Base-by-base conservation (phyloP, 2,797 vertebrate species). In the Neoniphon sammara region DNA sequence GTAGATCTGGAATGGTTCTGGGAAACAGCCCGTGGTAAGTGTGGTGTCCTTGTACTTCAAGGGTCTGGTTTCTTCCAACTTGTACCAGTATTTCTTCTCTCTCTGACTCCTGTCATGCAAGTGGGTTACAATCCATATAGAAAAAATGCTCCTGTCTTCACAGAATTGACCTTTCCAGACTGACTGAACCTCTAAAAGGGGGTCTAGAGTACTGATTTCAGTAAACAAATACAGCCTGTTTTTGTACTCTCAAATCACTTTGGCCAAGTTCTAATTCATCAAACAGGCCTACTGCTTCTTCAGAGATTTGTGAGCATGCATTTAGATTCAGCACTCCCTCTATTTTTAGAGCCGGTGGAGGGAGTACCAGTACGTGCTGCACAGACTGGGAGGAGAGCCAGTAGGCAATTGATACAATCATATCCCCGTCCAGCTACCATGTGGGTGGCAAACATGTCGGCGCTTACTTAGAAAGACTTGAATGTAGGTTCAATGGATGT, bases 381-480 rank as follows among this genome's bases (percentile, higher is more conserved):
- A 52, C 49, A 70, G 67, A 80, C 83, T 49, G 81, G 88, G 85
- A 83, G 65, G 46, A 31, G 54, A 77, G 86, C 80, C 88, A 89
- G 75, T 61, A 56, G 63, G 71, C 71, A 74, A 73, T 36, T 85
- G 80, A 90, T 89, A 80, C 86, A 86, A 85, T 86, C 80, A 72
- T 70, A 71, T 75, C 77, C 75, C 72, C 70, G 70, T 80, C 87
- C 71, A 80, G 79, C 66, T 50, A 58, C 75, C 82, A 66, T 47
- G 76, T 78, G 82, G 85, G 87, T 78, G 81, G 84, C 64, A 67
- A 82, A 84, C 76, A 55, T 62, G 74, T 71, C 73, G 42, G 58
- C 70, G 71, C 14, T 62, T 59, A 36, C 49, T 57, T 39, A 76
- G 42, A 73, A 57, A 76, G 34, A 78, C 66, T 63, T 85, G 11